Evolutionary conservation across 2,888 invertebrate genomes (phyloP), one percentile per base, ranked within the genome.

Genomic region (Muscina levida): DNA sequence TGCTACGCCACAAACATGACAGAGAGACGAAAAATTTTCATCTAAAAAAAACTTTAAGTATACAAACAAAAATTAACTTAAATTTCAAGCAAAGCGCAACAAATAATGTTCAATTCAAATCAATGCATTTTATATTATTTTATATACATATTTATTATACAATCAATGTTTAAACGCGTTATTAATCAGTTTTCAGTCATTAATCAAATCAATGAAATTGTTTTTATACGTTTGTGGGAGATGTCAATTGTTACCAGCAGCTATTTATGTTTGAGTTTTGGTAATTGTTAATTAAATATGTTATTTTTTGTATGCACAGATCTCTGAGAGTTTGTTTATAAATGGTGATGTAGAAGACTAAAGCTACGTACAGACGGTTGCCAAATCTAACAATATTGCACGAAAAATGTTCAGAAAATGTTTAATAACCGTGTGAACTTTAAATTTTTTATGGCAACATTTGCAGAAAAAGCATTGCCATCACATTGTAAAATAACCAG

Each of bases 11-110:
- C 87, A 89, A 88, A 87, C 86, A 86, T 85, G 89, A 88, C 84
- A 90, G 85, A 89, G 88, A 88, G 87, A 85, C 86, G 84, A 89
- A 88, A 88, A 88, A 89, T 87, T 89, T 89, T 86, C 89, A 90
- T 88, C 88, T 90, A 48, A 84, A 88, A 84, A 89, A 88, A 88
- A 85, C 87, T 88, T 88, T 89, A 89, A 89, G 89, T 90, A 89
- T 89, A 88, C 85, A 85, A 65, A 82, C 48, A 65, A 77, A 62
- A 42, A n/a, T 44, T 53, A 19, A 62, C 37, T 56, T n/a, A 6
- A 62, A 42, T 56, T 56, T 24, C 42, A 57, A 82, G 26, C 57
- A 74, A 72, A 77, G 65, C n/a, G n/a, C 72, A 76, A 66, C 70
- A 73, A 81, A 73, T 74, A 70, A 79, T 79, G 72, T 68, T 56